These are phyloP conservation scores for Cryptotermes secundus DNA, from an alignment of 1,140 invertebrate species.

Conservation along the genomic window DNA sequence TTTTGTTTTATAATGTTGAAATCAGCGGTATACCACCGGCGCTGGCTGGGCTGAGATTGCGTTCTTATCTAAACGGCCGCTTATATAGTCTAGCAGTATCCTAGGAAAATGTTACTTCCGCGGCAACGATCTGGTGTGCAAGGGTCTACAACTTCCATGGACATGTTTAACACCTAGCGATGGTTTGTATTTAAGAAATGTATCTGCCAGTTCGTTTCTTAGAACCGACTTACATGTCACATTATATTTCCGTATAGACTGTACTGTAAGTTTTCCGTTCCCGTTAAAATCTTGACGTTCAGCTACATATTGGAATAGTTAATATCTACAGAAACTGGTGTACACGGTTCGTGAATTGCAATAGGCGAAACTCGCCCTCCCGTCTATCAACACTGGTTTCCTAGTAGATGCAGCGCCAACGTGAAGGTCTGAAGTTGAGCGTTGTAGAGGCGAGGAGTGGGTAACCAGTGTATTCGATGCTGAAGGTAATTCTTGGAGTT, in stretches of 20 bases:
- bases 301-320: background rate
- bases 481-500: background rate
- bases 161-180: too few species aligned
- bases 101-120: too few species aligned
- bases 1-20: too few species aligned
- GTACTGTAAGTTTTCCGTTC: background rate
- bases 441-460: background rate
- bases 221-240: too few species aligned
- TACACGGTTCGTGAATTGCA: background rate
- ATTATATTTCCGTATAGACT: background rate
- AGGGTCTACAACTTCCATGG: too few species aligned
- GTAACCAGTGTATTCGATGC: background rate
- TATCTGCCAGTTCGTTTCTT: too few species aligned
- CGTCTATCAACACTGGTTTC: background rate
- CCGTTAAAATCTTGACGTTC: background rate
- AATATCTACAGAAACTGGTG: background rate
- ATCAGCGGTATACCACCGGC: too few species aligned
- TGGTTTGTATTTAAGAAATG: too few species aligned
- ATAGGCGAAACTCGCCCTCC: background rate
- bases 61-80: too few species aligned
- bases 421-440: background rate
- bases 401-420: background rate
- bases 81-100: too few species aligned
- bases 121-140: too few species aligned
- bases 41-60: too few species aligned